Conservation (phyloP, 1,140 invertebrate genomes). For the Ceratosolen solmsi region DNA sequence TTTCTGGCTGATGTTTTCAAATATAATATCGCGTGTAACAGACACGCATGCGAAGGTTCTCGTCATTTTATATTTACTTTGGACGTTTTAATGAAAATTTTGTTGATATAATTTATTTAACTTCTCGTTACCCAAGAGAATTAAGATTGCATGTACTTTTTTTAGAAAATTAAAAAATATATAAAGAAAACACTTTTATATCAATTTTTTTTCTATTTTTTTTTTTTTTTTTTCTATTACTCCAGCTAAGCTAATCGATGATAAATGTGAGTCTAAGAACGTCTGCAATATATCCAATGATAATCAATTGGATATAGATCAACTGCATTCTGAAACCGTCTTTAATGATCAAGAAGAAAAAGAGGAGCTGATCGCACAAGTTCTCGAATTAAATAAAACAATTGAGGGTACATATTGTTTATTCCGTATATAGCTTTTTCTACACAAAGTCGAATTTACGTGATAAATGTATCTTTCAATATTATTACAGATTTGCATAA, state of each 20-base stretch:
- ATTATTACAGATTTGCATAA: slow-evolving; percentile 10
- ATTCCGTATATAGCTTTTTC: background rate
- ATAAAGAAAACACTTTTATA: background rate
- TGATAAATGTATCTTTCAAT: background rate
- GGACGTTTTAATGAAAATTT: background rate
- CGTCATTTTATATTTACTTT: background rate
- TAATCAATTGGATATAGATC: background rate
- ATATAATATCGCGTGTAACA: no score
- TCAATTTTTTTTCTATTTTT: background rate
- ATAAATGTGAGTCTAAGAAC: background rate
- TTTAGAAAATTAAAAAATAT: background rate
- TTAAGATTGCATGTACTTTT: background rate
- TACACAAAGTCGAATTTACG: background rate
- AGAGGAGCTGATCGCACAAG: background rate
- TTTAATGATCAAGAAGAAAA: background rate
- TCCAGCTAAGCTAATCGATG: background rate
- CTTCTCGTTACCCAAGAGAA: background rate
- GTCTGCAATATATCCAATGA: background rate
- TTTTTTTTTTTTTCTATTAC: no score
- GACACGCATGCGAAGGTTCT: no score
- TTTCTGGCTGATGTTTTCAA: no score
- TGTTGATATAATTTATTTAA: background rate
- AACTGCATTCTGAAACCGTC: background rate
- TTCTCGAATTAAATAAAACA: background rate
- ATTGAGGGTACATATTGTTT: background rate